Percentiles rank a stretch among this genome's conserved stretches.
Evolutionary conservation across 2,113 vertebrate genomes (phyloP).

Genomic region (Donacobius atricapilla): DNA sequence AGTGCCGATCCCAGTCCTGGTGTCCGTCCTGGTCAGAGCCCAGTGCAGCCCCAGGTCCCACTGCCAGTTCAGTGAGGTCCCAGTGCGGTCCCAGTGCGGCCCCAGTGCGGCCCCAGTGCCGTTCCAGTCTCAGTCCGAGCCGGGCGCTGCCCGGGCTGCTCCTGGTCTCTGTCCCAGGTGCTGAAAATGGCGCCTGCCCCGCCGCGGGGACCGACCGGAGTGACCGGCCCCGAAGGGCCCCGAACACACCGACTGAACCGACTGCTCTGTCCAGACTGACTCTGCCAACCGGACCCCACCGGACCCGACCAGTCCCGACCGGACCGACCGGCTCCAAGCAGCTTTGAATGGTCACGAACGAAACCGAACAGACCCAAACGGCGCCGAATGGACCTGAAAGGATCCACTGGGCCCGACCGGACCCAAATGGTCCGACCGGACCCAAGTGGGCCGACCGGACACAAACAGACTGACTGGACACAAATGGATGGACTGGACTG

Average conservation of each 20-base stretch:
- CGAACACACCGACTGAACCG: fast-evolving
- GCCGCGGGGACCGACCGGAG: not conserved
- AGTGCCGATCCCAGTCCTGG: no score
- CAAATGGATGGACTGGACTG: not conserved
- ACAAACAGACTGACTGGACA: no score
- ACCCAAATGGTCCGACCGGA: no score
- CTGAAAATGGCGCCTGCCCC: not conserved
- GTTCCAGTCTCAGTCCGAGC: not conserved
- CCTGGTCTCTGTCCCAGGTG: conserved; percentile 25
- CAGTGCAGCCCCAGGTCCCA: no score
- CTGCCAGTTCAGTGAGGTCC: no score
- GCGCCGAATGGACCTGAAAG: fast-evolving
- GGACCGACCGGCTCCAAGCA: no score
- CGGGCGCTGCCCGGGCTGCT: fast-evolving
- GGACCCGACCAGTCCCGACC: fast-evolving
- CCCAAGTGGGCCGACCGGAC: fast-evolving
- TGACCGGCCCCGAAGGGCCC: not conserved
- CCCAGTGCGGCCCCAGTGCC: not conserved
- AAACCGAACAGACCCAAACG: fast-evolving
- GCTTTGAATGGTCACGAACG: fast-evolving
- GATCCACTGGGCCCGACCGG: not conserved
- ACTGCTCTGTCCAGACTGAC: not conserved
- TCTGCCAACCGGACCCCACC: no score
- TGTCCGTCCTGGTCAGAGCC: not conserved
- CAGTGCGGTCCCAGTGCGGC: not conserved